phyloP scores from a whole-genome alignment of 2,113 vertebrate genomes.

The Xiphophorus maculatus region DNA sequence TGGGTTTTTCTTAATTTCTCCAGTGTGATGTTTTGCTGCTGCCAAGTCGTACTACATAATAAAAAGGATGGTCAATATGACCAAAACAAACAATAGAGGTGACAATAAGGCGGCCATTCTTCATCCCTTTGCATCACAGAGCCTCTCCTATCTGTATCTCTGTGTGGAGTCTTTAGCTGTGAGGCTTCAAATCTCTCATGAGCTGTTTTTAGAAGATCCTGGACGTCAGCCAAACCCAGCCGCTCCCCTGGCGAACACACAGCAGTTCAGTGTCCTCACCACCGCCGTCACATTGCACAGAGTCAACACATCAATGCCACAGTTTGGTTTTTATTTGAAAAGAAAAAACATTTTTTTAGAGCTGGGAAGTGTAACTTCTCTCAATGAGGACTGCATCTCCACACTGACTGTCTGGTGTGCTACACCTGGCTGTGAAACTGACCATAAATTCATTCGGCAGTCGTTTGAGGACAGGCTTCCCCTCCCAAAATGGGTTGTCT shows the following conservation, averaged over 20 bases:
- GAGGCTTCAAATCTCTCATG: conserved; percentile 33
- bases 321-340: too few relatives aligned
- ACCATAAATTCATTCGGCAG: conserved; percentile 2
- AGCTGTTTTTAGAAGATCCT: conserved; percentile 44
- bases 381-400: not conserved
- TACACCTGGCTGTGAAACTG: conserved; percentile 4
- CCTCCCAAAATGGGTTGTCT: not conserved
- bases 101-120: not conserved
- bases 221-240: conserved; percentile 42
- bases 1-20: too few relatives aligned
- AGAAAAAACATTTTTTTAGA: not conserved
- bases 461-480: conserved; percentile 14
- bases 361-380: not conserved
- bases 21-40: too few relatives aligned
- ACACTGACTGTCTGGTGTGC: not conserved
- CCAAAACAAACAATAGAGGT: conserved; percentile 9
- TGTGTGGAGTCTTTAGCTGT: conserved; percentile 25
- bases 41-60: not conserved
- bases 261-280: conserved; percentile 25
- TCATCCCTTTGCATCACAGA: not conserved
- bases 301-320: conserved; percentile 10
- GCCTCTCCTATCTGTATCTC: not conserved
- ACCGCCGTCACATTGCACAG: conserved; percentile 1
- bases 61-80: not conserved
- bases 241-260: conserved; percentile 13